These are phyloP conservation scores for Hepsetus odoe DNA, from an alignment of 2,113 vertebrate species.

Conservation along the genomic window DNA sequence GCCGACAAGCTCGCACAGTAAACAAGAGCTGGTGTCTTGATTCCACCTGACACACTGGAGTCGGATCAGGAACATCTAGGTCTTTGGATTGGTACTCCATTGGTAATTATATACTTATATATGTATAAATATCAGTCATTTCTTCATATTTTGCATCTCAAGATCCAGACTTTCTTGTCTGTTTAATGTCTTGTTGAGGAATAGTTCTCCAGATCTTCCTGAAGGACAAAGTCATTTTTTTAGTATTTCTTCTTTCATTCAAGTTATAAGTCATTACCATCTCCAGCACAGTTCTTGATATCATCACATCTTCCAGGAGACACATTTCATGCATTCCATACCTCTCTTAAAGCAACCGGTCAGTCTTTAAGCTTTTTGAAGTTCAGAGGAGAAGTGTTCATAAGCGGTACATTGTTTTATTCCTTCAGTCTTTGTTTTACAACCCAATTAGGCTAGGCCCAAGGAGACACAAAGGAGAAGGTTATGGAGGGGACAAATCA, in stretches of 20 bases:
- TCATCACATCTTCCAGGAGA: neutral
- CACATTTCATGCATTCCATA: constrained; percentile 11
- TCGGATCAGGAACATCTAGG: neutral
- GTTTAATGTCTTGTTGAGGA: too few species aligned
- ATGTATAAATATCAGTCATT: too few species aligned
- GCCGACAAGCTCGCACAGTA: constrained; percentile 23
- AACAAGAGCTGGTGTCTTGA: constrained; percentile 5
- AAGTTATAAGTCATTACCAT: neutral
- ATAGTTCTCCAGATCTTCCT: too few species aligned
- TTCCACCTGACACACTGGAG: constrained; percentile 15
- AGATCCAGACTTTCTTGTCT: too few species aligned
- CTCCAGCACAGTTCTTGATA: neutral
- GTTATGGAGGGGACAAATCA: constrained; percentile 22
- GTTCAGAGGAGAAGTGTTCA: constrained; percentile 9
- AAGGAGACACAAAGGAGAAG: constrained; percentile 27
- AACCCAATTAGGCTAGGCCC: constrained; percentile 33
- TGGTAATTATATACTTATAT: too few species aligned
- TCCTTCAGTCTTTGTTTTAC: constrained; percentile 28
- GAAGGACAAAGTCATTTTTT: too few species aligned
- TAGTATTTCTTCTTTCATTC: constrained; percentile 1
- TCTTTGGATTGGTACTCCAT: neutral
- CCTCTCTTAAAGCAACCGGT: neutral
- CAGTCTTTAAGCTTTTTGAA: constrained; percentile 16
- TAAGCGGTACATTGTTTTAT: constrained; percentile 30
- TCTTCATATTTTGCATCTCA: too few species aligned